Conservation (phyloP, 1,140 invertebrate genomes). For the Nilaparvata lugens region DNA sequence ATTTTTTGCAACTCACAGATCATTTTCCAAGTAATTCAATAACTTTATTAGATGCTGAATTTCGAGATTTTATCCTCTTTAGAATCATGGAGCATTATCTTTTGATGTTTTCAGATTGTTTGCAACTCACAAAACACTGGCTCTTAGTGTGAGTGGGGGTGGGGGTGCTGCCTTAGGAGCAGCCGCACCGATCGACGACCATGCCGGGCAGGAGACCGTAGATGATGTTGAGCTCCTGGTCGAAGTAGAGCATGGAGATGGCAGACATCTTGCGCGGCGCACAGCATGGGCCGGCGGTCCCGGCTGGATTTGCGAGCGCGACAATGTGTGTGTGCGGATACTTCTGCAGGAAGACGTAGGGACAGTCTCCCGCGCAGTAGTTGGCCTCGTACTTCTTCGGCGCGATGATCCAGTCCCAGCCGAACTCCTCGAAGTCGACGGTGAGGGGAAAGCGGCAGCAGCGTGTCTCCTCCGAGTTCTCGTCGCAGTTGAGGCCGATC, state of each 20-base stretch:
- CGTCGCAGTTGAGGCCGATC: conserved; percentile 66
- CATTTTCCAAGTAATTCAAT: too few species aligned
- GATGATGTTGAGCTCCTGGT: conserved; percentile 78
- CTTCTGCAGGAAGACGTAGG: conserved; percentile 77
- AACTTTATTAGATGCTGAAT: too few species aligned
- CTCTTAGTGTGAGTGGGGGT: too few species aligned
- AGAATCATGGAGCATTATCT: too few species aligned
- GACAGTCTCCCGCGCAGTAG: conserved; percentile 93
- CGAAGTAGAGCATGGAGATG: conserved; percentile 89
- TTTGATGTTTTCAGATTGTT: too few species aligned
- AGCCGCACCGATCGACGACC: conserved; percentile 88
- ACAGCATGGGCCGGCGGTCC: conserved; percentile 76
- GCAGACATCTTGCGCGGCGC: conserved; percentile 79
- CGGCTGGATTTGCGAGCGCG: conserved; percentile 58
- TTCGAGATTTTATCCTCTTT: too few species aligned
- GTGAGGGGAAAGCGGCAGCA: conserved; percentile 87
- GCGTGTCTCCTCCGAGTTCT: conserved; percentile 62
- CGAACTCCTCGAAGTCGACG: conserved; percentile 93
- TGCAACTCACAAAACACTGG: too few species aligned
- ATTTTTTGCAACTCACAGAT: too few species aligned
- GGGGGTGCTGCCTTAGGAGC: conserved; percentile 51
- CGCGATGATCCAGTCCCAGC: conserved; percentile 98
- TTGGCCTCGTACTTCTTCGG: conserved; percentile 92
- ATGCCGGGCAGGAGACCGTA: conserved; percentile 82
- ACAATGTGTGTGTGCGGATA: conserved; percentile 92